phyloP scores from a whole-genome alignment of 2,888 invertebrate species.

The Ophioninae sp. region DNA sequence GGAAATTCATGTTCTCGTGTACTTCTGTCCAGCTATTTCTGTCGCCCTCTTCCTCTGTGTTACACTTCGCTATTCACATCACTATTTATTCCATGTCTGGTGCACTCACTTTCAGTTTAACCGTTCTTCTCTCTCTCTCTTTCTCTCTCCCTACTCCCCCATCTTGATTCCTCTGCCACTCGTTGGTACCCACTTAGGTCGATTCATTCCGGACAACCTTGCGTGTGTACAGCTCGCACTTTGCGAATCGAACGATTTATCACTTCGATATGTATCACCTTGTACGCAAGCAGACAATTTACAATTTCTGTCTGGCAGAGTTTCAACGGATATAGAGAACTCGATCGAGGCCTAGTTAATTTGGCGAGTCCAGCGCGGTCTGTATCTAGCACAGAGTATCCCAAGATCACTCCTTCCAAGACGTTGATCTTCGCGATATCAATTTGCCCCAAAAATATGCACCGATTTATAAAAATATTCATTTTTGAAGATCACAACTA shows the following conservation, averaged over 20 bases:
- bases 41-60: not conserved
- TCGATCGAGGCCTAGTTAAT: slow-evolving; percentile 37
- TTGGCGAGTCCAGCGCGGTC: not conserved
- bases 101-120: slow-evolving; percentile 31
- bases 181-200: not conserved
- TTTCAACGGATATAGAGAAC: not conserved
- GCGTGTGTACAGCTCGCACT: slow-evolving; percentile 40
- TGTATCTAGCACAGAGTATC: not conserved
- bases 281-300: slow-evolving; percentile 35
- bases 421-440: not conserved
- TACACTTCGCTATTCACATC: not conserved
- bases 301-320: slow-evolving; percentile 20
- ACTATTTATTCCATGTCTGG: slow-evolving; percentile 4
- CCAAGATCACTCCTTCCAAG: slow-evolving; percentile 7
- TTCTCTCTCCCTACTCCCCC: not conserved
- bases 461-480: not conserved
- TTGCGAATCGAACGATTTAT: slow-evolving; percentile 47
- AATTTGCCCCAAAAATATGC: not conserved
- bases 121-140: slow-evolving; percentile 4
- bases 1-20: slow-evolving; percentile 22
- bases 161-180: not conserved
- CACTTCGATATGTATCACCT: slow-evolving; percentile 50
- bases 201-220: slow-evolving; percentile 32
- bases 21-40: not conserved
- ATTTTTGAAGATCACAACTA: not conserved